Evolutionary conservation across 2,797 vertebrate genomes (phyloP), one percentile per base, ranked within the genome.

Genomic region (Halcyon leucocephala): DNA sequence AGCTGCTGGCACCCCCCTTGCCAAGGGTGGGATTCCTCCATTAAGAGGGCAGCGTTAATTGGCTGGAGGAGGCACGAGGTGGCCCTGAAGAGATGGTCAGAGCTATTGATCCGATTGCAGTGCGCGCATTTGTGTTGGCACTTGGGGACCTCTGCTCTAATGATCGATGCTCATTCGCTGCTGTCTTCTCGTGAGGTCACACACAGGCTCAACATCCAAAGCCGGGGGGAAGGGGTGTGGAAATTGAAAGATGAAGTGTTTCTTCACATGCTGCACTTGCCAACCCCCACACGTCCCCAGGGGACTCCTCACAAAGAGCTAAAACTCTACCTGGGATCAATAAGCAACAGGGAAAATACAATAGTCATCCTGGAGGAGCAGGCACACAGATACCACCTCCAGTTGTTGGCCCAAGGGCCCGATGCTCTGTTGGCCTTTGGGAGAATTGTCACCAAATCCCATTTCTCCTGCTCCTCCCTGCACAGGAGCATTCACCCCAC

Each of bases 401-500:
- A 18, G 6, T 8, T 1, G 1, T 7, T 9, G 26, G 20, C 22
- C 25, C 76, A 10, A 9, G 39, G 42, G 31, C 49, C 14, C 49
- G 44, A 7, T 18, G 44, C 37, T 73, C 17, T 10, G 5, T 8
- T 28, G 19, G 76, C 18, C 0, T 9, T 33, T 15, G 37, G 44
- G 58, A 37, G 12, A 57, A 39, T 4, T 26, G 37, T 19, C 33
- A 21, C 66, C 58, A 46, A 31, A 58, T 14, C 37, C 39, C 2
- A 0, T 22, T 69, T 25, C 49, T 55, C 21, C 55, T n/a, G 35
- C 64, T 41, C 26, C 18, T 62, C 21, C 31, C 62, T 12, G 21
- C 1, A 0, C 25, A 60, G 4, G 2, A 37, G 31, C 12, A 5
- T 16, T 39, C 8, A 39, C 15, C 12, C 28, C 19, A 7, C 0